Evolutionary conservation across 2,113 vertebrate species (phyloP).

Genomic region (Myocastor coypus): DNA sequence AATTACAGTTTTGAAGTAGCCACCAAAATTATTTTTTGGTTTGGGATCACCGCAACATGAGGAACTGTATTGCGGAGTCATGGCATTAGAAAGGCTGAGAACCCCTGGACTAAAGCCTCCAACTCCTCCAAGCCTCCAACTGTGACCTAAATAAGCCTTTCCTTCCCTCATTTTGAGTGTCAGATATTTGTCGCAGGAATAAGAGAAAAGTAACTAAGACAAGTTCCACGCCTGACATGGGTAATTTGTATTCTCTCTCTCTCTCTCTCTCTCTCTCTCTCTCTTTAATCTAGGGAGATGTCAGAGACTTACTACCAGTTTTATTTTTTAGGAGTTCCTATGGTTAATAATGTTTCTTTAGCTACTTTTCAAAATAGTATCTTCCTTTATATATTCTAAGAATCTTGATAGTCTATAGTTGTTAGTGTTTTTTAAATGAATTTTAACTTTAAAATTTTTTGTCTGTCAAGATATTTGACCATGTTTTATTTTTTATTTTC

Average conservation of each 20-base stretch:
- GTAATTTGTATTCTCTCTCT: neutral
- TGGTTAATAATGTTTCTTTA: neutral
- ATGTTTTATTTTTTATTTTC: slow-evolving; percentile 45
- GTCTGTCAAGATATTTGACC: neutral
- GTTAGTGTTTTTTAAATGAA: neutral
- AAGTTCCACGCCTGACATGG: neutral
- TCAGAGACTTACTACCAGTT: neutral
- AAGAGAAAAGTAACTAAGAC: no score
- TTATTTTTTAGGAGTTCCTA: neutral
- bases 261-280: neutral
- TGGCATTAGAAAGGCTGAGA: no score
- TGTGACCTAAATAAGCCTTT: no score
- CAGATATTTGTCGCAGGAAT: no score
- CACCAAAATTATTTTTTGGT: no score
- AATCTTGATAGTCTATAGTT: neutral
- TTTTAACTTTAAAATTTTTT: slow-evolving; percentile 13
- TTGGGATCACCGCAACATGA: no score
- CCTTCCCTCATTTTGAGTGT: no score
- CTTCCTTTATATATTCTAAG: neutral
- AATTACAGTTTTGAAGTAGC: no score
- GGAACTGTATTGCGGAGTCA: no score
- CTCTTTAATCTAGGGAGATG: neutral
- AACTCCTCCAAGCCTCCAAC: no score
- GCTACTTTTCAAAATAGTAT: slow-evolving; percentile 39
- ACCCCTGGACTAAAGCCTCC: no score